phyloP scores from a whole-genome alignment of 2,888 invertebrate species.

The Hypomecis punctinalis region DNA sequence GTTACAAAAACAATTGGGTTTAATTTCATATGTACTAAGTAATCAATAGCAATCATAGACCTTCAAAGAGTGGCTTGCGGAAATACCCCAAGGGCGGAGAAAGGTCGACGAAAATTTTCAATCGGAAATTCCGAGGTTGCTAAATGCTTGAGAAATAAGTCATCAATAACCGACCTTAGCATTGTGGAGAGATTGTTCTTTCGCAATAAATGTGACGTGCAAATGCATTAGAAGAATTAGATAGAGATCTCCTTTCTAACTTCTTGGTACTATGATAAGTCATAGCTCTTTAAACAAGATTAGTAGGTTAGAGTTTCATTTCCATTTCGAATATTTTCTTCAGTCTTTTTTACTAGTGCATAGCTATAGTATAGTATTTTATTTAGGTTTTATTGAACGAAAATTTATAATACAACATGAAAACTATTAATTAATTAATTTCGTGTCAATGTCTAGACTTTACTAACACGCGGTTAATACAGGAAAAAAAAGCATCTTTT shows the following conservation, averaged over 20 bases:
- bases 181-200: conserved; percentile 26
- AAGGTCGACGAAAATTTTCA: conserved; percentile 26
- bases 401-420: too few relatives aligned
- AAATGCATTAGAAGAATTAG: conserved; percentile 13
- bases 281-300: not conserved
- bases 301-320: conserved; percentile 1
- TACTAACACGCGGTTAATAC: too few relatives aligned
- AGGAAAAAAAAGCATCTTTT: too few relatives aligned
- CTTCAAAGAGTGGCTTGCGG: too few relatives aligned
- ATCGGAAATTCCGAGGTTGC: conserved; percentile 41
- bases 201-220: conserved; percentile 28
- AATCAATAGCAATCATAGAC: too few relatives aligned
- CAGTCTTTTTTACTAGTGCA: too few relatives aligned
- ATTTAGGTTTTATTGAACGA: too few relatives aligned
- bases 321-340: not conserved
- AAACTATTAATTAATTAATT: too few relatives aligned
- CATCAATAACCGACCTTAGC: conserved; percentile 28
- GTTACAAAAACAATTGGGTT: too few relatives aligned
- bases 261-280: conserved; percentile 12
- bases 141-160: conserved; percentile 33
- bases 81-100: conserved; percentile 19
- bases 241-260: conserved; percentile 25
- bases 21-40: too few relatives aligned
- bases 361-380: not conserved
- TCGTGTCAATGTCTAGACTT: too few relatives aligned